Evolutionary conservation across 1,140 invertebrate genomes (phyloP), one percentile per base, ranked within the genome.

Genomic region (Musca vetustissima): DNA sequence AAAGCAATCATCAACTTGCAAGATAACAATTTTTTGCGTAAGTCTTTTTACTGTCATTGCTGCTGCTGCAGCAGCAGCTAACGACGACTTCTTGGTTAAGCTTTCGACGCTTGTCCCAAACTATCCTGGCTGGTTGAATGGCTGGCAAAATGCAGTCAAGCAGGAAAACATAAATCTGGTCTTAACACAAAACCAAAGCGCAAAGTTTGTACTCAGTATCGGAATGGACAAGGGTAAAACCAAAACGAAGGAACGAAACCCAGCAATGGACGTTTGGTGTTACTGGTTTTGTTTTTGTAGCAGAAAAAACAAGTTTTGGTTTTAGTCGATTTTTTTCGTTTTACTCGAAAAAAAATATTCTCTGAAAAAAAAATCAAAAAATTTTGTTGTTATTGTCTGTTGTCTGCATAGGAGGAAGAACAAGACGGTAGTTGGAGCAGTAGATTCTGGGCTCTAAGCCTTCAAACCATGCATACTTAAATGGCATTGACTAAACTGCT

Each of bases 91-190:
- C 57, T 13, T 13, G 36, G 36, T 43, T 43, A 43, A 43, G 36
- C 36, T 43, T 43, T 43, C 36, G 36, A 43, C 36, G 36, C 36
- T 43, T 43, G 36, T 43, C 36, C 36, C 36, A 43, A 43, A 43
- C 36, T 36, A 61, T 61, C 57, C 57, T 61, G 57, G 28, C 28
- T 19, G 49, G 36, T 43, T 49, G 48, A n/a, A n/a, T n/a, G n/a
- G n/a, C n/a, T n/a, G 48, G 15, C 6, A 19, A 49, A 19, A 52
- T 21, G 57, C 57, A 61, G 57, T 61, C 64, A 55, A 67, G 50
- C 65, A 67, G 65, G 65, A 67, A 67, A 67, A 28, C 65, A 67
- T 67, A 67, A 53, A 67, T 67, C 65, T 67, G 65, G 65, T 43
- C 65, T 67, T 53, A 67, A 21, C 65, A 67, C 50, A 53, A 43